Conservation (phyloP, 2,888 invertebrate species). For the Ditula angustiorana region DNA sequence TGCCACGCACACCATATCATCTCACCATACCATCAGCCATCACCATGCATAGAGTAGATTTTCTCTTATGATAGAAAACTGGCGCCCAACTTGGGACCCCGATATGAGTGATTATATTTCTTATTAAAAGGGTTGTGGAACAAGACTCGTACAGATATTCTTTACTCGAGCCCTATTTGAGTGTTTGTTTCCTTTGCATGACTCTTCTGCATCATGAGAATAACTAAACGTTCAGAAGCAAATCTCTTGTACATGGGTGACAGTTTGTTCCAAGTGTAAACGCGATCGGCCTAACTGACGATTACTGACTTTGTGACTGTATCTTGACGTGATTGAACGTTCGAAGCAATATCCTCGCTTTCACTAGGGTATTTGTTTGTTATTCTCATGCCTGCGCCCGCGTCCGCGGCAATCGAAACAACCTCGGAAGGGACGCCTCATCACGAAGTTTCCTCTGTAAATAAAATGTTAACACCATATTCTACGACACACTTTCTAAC, state of each 20-base stretch:
- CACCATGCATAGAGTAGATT: conserved; percentile 47
- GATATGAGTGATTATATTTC: conserved; percentile 38
- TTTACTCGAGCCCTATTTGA: conserved; percentile 60
- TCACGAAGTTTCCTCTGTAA: conserved; percentile 50
- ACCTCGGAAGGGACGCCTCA: conserved; percentile 59
- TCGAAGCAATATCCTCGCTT: neutral
- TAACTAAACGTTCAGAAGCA: neutral
- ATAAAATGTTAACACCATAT: conserved; percentile 64
- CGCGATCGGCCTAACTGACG: too few relatives aligned
- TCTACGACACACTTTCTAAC: conserved; percentile 69
- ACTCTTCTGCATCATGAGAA: conserved; percentile 17
- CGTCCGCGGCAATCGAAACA: conserved; percentile 44
- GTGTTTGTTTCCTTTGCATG: conserved; percentile 50
- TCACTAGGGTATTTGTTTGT: neutral
- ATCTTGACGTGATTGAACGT: neutral
- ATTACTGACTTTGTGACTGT: neutral
- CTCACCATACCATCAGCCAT: conserved; percentile 46
- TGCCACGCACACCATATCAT: conserved; percentile 54
- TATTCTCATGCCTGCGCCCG: neutral
- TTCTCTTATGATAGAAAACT: conserved; percentile 43
- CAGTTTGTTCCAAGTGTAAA: too few relatives aligned
- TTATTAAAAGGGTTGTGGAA: conserved; percentile 81
- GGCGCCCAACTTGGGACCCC: conserved; percentile 43
- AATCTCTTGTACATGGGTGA: neutral
- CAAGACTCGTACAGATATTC: conserved; percentile 60